Conservation (phyloP, 2,888 invertebrate species). For the Calameuta filiformis region DNA sequence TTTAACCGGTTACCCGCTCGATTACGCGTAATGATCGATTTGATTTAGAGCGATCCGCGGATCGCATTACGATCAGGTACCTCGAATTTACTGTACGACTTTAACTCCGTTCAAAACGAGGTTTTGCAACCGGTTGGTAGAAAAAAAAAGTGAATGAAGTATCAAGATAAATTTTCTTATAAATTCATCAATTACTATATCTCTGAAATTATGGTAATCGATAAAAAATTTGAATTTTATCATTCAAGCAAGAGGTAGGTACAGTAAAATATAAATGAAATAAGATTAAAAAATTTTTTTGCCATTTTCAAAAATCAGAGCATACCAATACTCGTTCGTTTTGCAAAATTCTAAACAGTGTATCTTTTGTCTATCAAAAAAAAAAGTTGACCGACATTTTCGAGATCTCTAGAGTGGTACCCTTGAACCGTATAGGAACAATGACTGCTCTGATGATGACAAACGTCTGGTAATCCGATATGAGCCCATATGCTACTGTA, state of each 20-base stretch:
- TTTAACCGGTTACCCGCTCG: conserved; percentile 56
- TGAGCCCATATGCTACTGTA: conserved; percentile 57
- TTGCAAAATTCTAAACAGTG: background rate
- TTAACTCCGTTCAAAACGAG: background rate
- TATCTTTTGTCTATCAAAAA: conserved; percentile 9
- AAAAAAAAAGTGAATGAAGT: background rate
- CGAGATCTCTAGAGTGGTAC: conserved; percentile 30
- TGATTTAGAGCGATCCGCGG: conserved; percentile 53
- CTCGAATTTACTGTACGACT: conserved; percentile 4
- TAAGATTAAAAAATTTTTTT: background rate
- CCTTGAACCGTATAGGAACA: conserved; percentile 44
- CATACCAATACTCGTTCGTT: background rate
- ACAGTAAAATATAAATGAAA: background rate
- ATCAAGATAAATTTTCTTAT: background rate
- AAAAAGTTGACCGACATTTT: conserved; percentile 45
- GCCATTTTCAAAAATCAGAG: background rate
- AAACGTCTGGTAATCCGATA: conserved; percentile 63
- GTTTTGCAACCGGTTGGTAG: background rate
- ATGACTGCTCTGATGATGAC: conserved; percentile 62
- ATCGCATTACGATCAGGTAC: conserved; percentile 45
- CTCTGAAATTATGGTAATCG: background rate
- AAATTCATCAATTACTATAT: background rate
- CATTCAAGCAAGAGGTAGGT: background rate
- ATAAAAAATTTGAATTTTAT: background rate
- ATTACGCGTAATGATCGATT: conserved; percentile 63